Evolutionary conservation across 2,888 invertebrate species (phyloP).

Genomic region (Acronicta alni): DNA sequence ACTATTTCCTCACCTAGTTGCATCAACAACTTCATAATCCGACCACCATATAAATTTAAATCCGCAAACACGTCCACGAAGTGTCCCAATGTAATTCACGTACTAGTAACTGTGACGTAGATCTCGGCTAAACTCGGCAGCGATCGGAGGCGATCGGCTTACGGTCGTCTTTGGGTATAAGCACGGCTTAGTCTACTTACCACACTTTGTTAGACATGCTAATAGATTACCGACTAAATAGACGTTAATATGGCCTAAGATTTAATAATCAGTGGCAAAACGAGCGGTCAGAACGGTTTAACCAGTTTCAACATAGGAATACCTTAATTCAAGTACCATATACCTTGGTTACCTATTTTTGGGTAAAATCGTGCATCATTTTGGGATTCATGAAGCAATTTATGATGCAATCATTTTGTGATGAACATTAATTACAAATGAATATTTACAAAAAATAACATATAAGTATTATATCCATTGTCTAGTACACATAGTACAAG

Average conservation of each 20-base stretch:
- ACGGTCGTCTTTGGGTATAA: conserved; percentile 36
- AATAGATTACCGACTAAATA: conserved; percentile 34
- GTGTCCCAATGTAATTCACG: conserved; percentile 28
- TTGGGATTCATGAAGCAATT: no score
- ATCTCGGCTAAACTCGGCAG: conserved; percentile 36
- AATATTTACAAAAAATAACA: no score
- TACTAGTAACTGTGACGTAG: conserved; percentile 15
- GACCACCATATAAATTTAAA: conserved; percentile 11
- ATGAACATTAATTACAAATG: no score
- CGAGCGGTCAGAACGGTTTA: background rate
- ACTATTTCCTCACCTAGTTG: background rate
- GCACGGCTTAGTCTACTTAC: conserved; percentile 45
- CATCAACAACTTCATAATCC: conserved; percentile 1
- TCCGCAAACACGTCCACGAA: conserved; percentile 10
- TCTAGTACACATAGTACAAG: no score
- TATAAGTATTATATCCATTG: no score
- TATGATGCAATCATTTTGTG: no score
- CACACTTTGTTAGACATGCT: conserved; percentile 30
- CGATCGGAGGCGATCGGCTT: conserved; percentile 40
- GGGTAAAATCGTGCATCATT: no score
- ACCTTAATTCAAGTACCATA: no score
- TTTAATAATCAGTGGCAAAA: background rate
- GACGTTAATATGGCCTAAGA: conserved; percentile 1
- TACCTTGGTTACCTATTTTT: no score
- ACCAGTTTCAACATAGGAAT: no score